Base-by-base conservation (phyloP, 2,113 vertebrate species). In the Nothocercus julius region DNA sequence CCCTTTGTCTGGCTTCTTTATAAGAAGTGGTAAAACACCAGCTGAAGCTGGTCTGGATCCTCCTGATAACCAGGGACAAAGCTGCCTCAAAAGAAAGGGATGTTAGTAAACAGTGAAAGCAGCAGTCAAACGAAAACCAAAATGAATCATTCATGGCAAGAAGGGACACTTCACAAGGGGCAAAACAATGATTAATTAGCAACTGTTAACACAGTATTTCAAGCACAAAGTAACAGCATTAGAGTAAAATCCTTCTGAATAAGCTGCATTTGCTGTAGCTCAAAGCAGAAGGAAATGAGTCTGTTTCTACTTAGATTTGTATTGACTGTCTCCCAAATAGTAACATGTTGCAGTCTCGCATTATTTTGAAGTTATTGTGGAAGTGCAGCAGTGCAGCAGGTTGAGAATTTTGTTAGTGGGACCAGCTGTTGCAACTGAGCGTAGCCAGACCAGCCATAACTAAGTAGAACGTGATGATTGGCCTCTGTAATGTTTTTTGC, bases 141-240 rank as follows among this genome's bases (percentile, higher is more conserved):
- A 96, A 89, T 91, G 77, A 93, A 82, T 96, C 81, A 85, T 92
- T 96, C 86, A 80, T 74, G 63, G 83, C 54, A 67, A 69, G 85
- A 94, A 40, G 63, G 93, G 95, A 90, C 77, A 93, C 92, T 96
- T 93, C 95, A 92, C 70, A 82, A 67, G 86, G 93, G 81, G 84
- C 83, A 89, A 96, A 96, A 90, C 93, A 92, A 80, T 94, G 93
- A 96, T 96, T 96, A 96, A 97, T 95, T 97, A 95, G 92, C 74
- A 85, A 87, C 83, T 54, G 80, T 93, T 96, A 93, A 82, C 85
- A 90, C 59, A 77, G 74, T 92, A 92, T 89, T 92, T 96, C 74
- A 70, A 62, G 74, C 90, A 79, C 76, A 81, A 90, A 96, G 81
- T 74, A 96, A 82, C 53, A 93, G 58, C 74, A 70, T 1, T 90